A percentile compares a stretch with the other conserved stretches of the same genome.
Conservation (phyloP, 2,888 invertebrate species). For the Iphiclides podalirius region DNA sequence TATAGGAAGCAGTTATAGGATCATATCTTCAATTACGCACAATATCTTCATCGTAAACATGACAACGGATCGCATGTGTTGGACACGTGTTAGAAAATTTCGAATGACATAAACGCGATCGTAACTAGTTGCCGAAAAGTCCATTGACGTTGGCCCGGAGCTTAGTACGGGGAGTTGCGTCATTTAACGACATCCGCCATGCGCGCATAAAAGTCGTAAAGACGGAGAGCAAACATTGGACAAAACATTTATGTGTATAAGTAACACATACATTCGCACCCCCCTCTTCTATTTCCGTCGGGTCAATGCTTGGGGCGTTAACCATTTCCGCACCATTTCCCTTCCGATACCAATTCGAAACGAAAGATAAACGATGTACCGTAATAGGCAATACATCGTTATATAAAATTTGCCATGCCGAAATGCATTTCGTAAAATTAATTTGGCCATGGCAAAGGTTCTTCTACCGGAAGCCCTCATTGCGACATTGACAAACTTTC, state of each 20-base stretch:
- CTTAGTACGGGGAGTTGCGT: neutral
- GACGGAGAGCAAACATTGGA: slow-evolving; percentile 11
- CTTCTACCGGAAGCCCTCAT: no score
- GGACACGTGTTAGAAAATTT: slow-evolving; percentile 7
- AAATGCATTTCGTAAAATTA: no score
- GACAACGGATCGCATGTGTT: slow-evolving; percentile 1
- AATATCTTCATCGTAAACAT: neutral
- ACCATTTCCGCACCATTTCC: slow-evolving; percentile 60
- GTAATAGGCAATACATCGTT: slow-evolving; percentile 10
- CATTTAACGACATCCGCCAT: slow-evolving; percentile 10
- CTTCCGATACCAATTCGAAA: slow-evolving; percentile 34
- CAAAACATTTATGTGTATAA: slow-evolving; percentile 21
- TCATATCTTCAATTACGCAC: neutral
- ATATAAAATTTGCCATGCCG: no score
- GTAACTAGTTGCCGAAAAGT: slow-evolving; percentile 8
- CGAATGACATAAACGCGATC: slow-evolving; percentile 7
- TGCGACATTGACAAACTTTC: no score
- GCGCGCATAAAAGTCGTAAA: slow-evolving; percentile 17
- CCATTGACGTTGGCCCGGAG: neutral
- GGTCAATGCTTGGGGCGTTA: slow-evolving; percentile 66
- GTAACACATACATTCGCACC: slow-evolving; percentile 13
- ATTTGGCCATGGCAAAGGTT: neutral
- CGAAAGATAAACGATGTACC: slow-evolving; percentile 17
- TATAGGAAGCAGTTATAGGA: no score
- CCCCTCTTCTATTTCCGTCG: slow-evolving; percentile 60